These are phyloP conservation scores for Clarias laeviceps DNA, from an alignment of 2,797 vertebrate species.

Conservation along the genomic window DNA sequence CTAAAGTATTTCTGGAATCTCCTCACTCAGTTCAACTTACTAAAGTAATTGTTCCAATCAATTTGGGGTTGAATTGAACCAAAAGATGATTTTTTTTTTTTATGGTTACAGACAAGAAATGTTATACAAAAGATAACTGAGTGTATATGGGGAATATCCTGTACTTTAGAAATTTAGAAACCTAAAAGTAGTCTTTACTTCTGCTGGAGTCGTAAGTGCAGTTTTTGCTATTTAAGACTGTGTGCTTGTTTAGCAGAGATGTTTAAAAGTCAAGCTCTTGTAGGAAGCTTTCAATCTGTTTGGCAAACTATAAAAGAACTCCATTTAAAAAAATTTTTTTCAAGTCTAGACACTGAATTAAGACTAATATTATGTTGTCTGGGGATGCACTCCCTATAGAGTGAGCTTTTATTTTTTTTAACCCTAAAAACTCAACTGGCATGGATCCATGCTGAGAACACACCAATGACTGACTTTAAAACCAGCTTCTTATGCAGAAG, in stretches of 20 bases:
- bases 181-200: background rate
- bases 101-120: background rate
- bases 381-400: conserved; percentile 12
- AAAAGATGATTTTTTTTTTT: background rate
- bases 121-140: background rate
- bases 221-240: background rate
- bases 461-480: too few relatives aligned
- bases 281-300: background rate
- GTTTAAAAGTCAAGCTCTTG: background rate
- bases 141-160: background rate
- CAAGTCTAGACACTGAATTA: background rate
- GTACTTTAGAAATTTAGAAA: background rate
- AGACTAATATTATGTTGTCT: conserved; percentile 6
- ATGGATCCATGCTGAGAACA: too few relatives aligned
- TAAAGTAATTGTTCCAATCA: background rate
- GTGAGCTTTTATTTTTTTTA: conserved; percentile 7
- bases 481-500: too few relatives aligned
- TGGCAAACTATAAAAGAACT: too few relatives aligned
- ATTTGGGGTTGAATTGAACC: background rate
- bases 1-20: background rate
- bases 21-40: background rate
- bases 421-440: background rate
- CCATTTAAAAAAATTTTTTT: background rate
- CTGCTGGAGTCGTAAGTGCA: background rate
- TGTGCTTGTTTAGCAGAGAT: background rate